Percentiles rank a stretch among this genome's conserved stretches.
phyloP scores from a whole-genome alignment of 2,113 vertebrate genomes.

The Sardina pilchardus region DNA sequence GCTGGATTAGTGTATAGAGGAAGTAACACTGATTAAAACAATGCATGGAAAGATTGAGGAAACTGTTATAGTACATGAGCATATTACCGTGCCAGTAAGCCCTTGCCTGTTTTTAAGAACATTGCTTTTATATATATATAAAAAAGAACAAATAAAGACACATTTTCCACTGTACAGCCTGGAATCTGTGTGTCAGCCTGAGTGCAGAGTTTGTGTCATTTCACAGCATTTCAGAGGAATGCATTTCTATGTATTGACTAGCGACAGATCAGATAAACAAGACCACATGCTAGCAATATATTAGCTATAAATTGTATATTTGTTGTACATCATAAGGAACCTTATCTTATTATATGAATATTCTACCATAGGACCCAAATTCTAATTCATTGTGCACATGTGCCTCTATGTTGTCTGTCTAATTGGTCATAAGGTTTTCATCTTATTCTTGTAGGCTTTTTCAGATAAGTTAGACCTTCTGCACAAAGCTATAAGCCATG shows the following conservation, averaged over 20 bases:
- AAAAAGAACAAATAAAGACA: conserved; percentile 7
- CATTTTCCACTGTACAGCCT: neutral
- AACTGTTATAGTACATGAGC: neutral
- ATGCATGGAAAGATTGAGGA: neutral
- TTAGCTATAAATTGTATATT: too few species aligned
- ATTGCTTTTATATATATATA: conserved; percentile 6
- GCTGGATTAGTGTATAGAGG: too few species aligned
- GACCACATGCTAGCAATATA: too few species aligned
- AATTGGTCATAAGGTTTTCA: neutral
- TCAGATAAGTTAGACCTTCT: neutral
- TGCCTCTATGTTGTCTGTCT: neutral
- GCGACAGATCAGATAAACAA: too few species aligned
- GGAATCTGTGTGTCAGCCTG: neutral
- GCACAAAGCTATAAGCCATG: neutral
- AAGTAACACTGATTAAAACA: conserved; percentile 54
- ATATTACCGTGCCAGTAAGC: neutral
- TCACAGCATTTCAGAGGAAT: neutral
- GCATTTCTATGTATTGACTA: neutral
- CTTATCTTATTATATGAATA: too few species aligned
- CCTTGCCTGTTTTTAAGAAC: neutral
- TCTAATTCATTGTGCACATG: neutral
- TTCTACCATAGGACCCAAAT: too few species aligned
- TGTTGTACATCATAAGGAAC: too few species aligned
- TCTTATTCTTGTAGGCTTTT: neutral
- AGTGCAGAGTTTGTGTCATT: too few species aligned